Evolutionary conservation across 1,140 invertebrate genomes (phyloP), one percentile per base, ranked within the genome.

Genomic region (Parapsyche elsis): DNA sequence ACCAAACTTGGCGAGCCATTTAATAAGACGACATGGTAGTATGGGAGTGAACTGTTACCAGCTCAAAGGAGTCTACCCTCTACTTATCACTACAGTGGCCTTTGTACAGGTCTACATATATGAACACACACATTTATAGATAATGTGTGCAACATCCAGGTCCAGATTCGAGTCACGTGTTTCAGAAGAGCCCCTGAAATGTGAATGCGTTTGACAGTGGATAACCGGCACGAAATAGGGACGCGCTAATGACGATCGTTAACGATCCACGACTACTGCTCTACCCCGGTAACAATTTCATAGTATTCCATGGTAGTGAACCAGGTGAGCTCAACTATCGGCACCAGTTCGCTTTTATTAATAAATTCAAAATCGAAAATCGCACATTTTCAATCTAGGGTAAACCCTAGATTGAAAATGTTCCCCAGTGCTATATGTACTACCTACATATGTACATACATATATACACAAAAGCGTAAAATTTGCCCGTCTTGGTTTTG

Each of bases 181-280:
- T 16, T 38, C 45, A 23, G 24, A 67, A 23, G 23, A 23, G 19
- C 24, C 12, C 5, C 23, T 67, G 24, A 67, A 67, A 38, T 26
- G n/a, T 26, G 67, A 71, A 71, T 73, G 44, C 71, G 71, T 73
- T 73, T 73, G 71, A 73, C 71, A 73, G 44, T 73, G 44, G 71
- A 73, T 73, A 38, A 46, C 7, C 16, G 24, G 38, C 19, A 46
- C 21, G 12, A 73, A 10, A 0, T 73, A 9, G 16, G 12, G 9
- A 26, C 9, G 71, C 21, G 12, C 7, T 73, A 73, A 73, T 49
- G 71, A 24, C 71, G 71, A 38, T 73, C 71, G 44, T 73, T 73
- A 73, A 73, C 71, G 14, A n/a, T n/a, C n/a, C n/a, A n/a, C n/a
- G n/a, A 38, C 38, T 46, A 49, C 71, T 24, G 38, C 16, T 12